phyloP scores from a whole-genome alignment of 2,797 vertebrate genomes.

The Alectoris magna region DNA sequence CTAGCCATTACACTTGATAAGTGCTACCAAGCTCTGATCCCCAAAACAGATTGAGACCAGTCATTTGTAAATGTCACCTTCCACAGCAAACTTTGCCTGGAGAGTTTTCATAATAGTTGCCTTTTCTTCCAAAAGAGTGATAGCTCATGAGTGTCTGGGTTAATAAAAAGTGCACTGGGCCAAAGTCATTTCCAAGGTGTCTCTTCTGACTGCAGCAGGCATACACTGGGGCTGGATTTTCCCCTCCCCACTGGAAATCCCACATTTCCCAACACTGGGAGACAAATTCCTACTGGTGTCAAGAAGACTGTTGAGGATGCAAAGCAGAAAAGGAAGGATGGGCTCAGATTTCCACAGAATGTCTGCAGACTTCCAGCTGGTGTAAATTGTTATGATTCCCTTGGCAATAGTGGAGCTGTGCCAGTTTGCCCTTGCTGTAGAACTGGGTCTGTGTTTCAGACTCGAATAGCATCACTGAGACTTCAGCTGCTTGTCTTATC shows the following conservation, averaged over 20 bases:
- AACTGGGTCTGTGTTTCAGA: neutral
- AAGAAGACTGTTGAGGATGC: neutral
- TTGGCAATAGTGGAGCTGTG: neutral
- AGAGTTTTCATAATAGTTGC: conserved; percentile 48
- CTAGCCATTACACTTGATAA: neutral
- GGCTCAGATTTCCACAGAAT: neutral
- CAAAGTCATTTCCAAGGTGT: neutral
- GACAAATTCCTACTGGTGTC: neutral
- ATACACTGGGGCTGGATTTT: neutral
- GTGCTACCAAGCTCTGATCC: neutral
- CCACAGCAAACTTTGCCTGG: conserved; percentile 21
- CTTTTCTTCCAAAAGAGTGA: conserved; percentile 25
- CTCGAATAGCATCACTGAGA: neutral
- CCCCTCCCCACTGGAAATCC: neutral
- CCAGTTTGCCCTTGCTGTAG: neutral
- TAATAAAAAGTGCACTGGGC: conserved; percentile 39
- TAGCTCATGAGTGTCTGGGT: conserved; percentile 33
- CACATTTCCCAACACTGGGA: neutral
- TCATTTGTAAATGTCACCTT: conserved; percentile 23
- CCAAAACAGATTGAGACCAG: conserved; percentile 1
- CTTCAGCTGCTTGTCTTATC: conserved; percentile 1
- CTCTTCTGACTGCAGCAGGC: neutral
- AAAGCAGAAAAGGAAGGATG: neutral
- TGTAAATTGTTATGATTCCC: neutral
- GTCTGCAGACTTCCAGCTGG: neutral